Conservation (phyloP, 2,888 invertebrate species). For the Baronia brevicornis region DNA sequence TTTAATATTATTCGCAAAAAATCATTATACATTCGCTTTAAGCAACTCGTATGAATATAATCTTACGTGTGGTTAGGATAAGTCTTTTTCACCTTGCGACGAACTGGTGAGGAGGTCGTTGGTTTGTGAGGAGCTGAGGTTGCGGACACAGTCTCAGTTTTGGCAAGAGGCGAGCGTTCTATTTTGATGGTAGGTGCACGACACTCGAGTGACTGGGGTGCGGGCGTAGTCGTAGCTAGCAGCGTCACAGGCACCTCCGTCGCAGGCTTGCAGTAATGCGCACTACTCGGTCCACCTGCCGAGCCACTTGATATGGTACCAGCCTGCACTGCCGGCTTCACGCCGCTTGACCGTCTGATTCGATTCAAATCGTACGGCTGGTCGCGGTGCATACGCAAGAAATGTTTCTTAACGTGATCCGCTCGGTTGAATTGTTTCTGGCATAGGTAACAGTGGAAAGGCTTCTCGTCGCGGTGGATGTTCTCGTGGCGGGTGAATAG, state of each 20-base stretch:
- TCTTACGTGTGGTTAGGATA: no score
- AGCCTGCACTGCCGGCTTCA: constrained; percentile 44
- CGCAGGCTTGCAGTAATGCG: constrained; percentile 41
- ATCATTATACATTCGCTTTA: no score
- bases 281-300: constrained; percentile 20
- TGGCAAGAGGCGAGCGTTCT: constrained; percentile 54
- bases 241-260: constrained; percentile 62
- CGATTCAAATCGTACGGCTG: constrained; percentile 90
- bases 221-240: constrained; percentile 33
- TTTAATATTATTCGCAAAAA: no score
- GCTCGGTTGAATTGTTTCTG: constrained; percentile 95
- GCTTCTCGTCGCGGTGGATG: constrained; percentile 94
- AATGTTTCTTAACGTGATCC: constrained; percentile 96
- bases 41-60: no score
- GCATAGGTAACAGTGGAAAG: constrained; percentile 94
- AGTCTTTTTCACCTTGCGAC: constrained; percentile 61
- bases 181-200: constrained; percentile 42
- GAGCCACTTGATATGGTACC: constrained; percentile 20
- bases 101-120: constrained; percentile 76
- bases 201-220: no score
- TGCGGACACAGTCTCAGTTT: constrained; percentile 35
- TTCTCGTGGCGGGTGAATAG: constrained; percentile 94
- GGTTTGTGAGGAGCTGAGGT: constrained; percentile 33
- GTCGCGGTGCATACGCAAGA: constrained; percentile 93
- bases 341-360: constrained; percentile 80